Evolutionary conservation across 2,113 vertebrate species (phyloP).

Genomic region (Scalopus aquaticus): DNA sequence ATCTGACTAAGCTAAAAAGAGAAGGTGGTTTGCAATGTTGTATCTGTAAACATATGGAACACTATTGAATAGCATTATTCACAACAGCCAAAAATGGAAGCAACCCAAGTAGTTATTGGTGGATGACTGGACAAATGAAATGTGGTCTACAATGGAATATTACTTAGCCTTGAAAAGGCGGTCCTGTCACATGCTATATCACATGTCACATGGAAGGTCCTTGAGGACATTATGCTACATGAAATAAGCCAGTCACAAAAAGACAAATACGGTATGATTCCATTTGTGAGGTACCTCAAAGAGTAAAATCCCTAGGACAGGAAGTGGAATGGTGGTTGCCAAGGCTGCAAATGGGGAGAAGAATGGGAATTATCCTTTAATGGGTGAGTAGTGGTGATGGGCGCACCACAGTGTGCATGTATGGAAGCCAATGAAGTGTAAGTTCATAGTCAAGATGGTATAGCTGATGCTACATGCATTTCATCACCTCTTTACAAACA

Average conservation of each 20-base stretch:
- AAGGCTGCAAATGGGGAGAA: neutral
- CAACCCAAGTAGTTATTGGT: neutral
- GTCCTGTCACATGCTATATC: neutral
- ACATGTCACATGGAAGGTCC: neutral
- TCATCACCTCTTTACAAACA: neutral
- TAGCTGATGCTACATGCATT: neutral
- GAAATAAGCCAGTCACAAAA: slow-evolving; percentile 28
- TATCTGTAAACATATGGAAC: neutral
- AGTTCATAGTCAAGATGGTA: neutral
- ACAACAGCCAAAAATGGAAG: neutral
- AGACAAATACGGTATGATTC: neutral
- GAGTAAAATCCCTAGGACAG: neutral
- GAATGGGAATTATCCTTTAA: neutral
- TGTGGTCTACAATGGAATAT: neutral
- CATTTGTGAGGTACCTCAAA: neutral
- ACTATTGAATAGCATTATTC: neutral
- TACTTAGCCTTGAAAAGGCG: slow-evolving; percentile 2
- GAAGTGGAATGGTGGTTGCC: neutral
- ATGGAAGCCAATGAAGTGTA: neutral
- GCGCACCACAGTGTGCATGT: neutral
- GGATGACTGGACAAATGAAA: neutral
- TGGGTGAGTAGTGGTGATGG: neutral
- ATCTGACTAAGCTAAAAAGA: neutral
- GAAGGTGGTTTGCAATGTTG: neutral
- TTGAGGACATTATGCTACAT: neutral